Conservation (phyloP, 2,797 vertebrate genomes). For the Lagodon rhomboides region DNA sequence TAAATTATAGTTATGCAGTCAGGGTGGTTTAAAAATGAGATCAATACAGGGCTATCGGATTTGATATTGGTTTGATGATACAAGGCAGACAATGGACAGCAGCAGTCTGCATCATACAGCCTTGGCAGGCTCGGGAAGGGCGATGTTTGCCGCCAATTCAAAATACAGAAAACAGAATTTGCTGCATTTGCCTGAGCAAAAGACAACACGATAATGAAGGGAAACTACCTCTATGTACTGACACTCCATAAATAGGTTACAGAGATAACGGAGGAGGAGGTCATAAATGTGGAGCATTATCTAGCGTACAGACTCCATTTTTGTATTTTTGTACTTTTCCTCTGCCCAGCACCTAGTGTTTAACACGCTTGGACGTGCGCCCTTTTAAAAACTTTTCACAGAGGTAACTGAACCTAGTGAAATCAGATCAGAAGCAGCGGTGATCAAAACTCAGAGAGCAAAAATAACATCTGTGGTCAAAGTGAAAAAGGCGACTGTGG, state of each 20-base stretch:
- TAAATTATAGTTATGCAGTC: too few species aligned
- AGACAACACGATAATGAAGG: conserved; percentile 5
- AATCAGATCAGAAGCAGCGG: conserved; percentile 50
- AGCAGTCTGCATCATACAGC: not conserved
- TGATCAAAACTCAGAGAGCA: conserved; percentile 59
- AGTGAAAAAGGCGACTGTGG: conserved; percentile 57
- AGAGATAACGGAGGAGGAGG: conserved; percentile 33
- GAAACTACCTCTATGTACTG: conserved; percentile 11
- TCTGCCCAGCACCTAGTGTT: too few species aligned
- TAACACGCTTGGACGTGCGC: too few species aligned
- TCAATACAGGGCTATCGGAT: too few species aligned
- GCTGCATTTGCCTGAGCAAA: not conserved
- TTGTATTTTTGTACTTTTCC: too few species aligned
- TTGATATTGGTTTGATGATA: too few species aligned
- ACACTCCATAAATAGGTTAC: conserved; percentile 43
- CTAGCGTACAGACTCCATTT: too few species aligned
- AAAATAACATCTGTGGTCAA: conserved; percentile 73
- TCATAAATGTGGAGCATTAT: too few species aligned
- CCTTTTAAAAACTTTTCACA: conserved; percentile 1
- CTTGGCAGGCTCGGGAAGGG: not conserved
- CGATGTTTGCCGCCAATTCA: not conserved
- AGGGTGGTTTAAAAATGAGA: too few species aligned
- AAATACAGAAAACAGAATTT: not conserved
- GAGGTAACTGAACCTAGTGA: conserved; percentile 43
- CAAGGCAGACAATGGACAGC: not conserved